These are phyloP conservation scores for Acrossocheilus fasciatus DNA, from an alignment of 2,797 vertebrate species.

Conservation along the genomic window DNA sequence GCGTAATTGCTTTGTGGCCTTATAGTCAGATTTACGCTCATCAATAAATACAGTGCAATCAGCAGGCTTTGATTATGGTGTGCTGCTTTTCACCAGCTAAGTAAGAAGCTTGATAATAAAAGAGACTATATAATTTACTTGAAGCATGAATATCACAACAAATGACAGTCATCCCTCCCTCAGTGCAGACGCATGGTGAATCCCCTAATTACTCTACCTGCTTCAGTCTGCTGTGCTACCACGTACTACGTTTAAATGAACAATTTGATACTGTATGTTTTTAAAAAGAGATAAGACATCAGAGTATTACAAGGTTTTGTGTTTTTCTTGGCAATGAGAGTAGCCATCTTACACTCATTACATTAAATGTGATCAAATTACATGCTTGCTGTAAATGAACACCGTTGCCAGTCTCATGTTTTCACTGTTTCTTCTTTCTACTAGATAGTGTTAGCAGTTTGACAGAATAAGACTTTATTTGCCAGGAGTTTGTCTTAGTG, in stretches of 20 bases:
- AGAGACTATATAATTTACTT: slow-evolving; percentile 65
- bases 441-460: background rate
- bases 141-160: slow-evolving; percentile 61
- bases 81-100: slow-evolving; percentile 66
- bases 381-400: slow-evolving; percentile 7
- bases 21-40: slow-evolving; percentile 73
- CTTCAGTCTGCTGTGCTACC: background rate
- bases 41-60: slow-evolving; percentile 77
- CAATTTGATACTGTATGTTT: slow-evolving; percentile 7
- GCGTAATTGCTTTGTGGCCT: slow-evolving; percentile 72
- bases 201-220: slow-evolving; percentile 26
- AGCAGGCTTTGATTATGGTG: slow-evolving; percentile 71
- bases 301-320: background rate
- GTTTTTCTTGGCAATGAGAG: background rate
- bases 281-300: background rate
- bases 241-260: background rate
- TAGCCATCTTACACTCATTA: slow-evolving; percentile 1
- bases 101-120: slow-evolving; percentile 68
- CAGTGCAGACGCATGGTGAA: slow-evolving; percentile 5
- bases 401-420: slow-evolving; percentile 12
- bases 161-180: slow-evolving; percentile 19
- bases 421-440: background rate
- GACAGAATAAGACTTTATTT: background rate
- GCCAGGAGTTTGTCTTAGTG: background rate
- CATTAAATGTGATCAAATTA: slow-evolving; percentile 25